phyloP scores from a whole-genome alignment of 2,113 vertebrate species.

The Oxyruncus cristatus region DNA sequence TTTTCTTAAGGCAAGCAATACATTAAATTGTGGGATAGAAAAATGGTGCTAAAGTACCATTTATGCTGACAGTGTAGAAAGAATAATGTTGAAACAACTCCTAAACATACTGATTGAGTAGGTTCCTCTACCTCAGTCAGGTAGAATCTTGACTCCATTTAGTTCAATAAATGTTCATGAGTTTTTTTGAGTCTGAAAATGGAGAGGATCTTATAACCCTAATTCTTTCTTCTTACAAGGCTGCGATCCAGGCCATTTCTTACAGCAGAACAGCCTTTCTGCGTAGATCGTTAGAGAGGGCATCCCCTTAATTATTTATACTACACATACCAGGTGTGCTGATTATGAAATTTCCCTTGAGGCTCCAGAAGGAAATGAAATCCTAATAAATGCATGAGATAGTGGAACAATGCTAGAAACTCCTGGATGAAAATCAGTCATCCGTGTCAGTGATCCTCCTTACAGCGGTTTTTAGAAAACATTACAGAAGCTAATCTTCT shows the following conservation, averaged over 20 bases:
- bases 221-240: neutral
- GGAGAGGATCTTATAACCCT: neutral
- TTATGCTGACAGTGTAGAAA: neutral
- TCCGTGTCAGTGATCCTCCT: neutral
- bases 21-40: neutral
- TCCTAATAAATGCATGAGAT: conserved; percentile 44
- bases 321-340: conserved; percentile 47
- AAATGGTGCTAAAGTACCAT: neutral
- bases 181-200: neutral
- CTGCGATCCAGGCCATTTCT: neutral
- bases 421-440: conserved; percentile 39
- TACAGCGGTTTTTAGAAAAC: neutral
- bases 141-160: neutral
- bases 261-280: conserved; percentile 15
- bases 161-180: neutral
- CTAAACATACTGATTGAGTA: neutral
- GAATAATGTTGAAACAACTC: neutral
- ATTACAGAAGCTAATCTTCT: neutral
- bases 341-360: conserved; percentile 49
- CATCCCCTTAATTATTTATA: conserved; percentile 54
- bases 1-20: neutral
- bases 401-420: conserved; percentile 24
- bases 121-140: neutral
- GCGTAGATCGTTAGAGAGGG: neutral
- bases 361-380: conserved; percentile 55